Conservation (phyloP, 2,113 vertebrate species). For the Bubo bubo region DNA sequence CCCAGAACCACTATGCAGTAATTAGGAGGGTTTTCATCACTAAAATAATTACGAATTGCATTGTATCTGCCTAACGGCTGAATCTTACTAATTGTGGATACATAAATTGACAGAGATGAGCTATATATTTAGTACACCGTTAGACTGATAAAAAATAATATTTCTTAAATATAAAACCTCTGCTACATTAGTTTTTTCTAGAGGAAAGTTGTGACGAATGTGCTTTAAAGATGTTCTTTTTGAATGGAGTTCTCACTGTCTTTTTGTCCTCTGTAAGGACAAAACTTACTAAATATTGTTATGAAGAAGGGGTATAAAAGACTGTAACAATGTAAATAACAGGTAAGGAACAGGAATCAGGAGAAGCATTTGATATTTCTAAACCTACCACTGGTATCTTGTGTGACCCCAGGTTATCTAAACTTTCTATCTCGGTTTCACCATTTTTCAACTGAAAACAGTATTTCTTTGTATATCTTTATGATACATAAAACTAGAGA, state of each 20-base stretch:
- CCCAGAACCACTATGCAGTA: neutral
- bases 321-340: neutral
- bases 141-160: neutral
- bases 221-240: neutral
- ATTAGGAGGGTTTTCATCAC: neutral
- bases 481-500: neutral
- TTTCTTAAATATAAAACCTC: neutral
- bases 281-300: neutral
- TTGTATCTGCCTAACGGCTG: neutral
- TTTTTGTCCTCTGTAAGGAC: neutral
- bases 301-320: neutral
- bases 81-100: neutral
- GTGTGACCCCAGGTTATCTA: neutral
- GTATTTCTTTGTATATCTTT: neutral
- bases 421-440: neutral
- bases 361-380: neutral
- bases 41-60: slow-evolving; percentile 1
- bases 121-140: neutral
- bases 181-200: neutral
- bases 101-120: neutral
- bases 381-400: neutral
- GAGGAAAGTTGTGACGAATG: neutral
- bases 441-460: neutral
- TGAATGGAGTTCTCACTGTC: neutral
- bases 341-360: neutral